These are phyloP conservation scores for Euthynnus affinis DNA, from an alignment of 2,797 vertebrate species.

Conservation along the genomic window DNA sequence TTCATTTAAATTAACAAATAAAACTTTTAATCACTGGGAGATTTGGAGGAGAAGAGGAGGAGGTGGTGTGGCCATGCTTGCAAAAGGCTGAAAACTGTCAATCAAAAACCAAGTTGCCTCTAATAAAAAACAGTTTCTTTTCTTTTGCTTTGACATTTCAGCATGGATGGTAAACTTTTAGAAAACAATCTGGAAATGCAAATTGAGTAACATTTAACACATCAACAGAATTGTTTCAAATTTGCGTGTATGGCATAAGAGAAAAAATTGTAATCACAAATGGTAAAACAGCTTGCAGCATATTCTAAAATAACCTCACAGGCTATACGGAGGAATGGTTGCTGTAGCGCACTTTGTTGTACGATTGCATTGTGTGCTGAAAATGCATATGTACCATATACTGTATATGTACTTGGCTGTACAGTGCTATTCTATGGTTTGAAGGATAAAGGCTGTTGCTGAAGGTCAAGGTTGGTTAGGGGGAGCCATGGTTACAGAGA, in stretches of 20 bases:
- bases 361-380: constrained; percentile 4
- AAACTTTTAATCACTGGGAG: background rate
- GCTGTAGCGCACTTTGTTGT: background rate
- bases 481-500: constrained; percentile 32
- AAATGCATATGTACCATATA: background rate
- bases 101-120: background rate
- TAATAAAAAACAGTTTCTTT: too few species aligned
- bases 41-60: background rate
- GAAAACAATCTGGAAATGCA: background rate
- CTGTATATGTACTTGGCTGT: constrained; percentile 13
- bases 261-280: background rate
- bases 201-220: background rate
- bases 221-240: background rate
- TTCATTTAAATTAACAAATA: background rate
- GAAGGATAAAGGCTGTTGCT: constrained; percentile 41
- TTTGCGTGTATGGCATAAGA: background rate
- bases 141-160: background rate
- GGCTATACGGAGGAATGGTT: background rate
- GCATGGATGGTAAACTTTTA: background rate
- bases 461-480: constrained; percentile 68
- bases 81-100: constrained; percentile 27
- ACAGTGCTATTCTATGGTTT: constrained; percentile 14
- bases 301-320: background rate
- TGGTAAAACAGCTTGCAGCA: background rate
- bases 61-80: background rate